Base-by-base conservation (phyloP, 2,888 invertebrate genomes). In the Stenodema calcarata region DNA sequence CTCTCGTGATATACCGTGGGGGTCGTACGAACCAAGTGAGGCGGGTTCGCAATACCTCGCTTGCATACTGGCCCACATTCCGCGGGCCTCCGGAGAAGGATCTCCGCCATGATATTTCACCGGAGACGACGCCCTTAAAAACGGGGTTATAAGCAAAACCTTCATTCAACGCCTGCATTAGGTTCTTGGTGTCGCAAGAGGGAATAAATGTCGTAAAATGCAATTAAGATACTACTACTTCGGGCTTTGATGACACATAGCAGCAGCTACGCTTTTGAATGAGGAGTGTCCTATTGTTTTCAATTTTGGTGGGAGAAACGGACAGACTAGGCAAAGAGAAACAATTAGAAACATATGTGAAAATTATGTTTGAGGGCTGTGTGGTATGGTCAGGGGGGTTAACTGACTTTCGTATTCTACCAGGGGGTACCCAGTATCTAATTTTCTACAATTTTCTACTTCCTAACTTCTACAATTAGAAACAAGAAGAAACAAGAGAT, bases 1-100 rank as follows among this genome's bases (percentile, higher is more conserved):
- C 23, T 27, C 16, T 70, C 18, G 14, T 30, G 70, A 70, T 70
- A 30, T 50, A 6, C 50, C n/a, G 50, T 16, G 50, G 3, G 62
- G 62, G 27, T 62, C 18, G 62, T 62, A 62, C 18, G 23, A 62
- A 62, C 11, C 23, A 35, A 35, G 35, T 23, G 27, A 35, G 54
- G 23, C 9, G 62, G 27, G 23, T 23, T 62, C 11, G 73, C 73
- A 35, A 73, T 35, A 73, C 73, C 30, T 18, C 11, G 35, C 78
- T 44, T 78, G 47, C 78, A 78, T 78, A 78, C 78, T 78, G 78
- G 7, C 78, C 78, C 78, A 44, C 78, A 78, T 78, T n/a, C 76
- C 42, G 41, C 44, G 14, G 44, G 44, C 1, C 16, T 73, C 14
- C 18, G 73, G 18, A 42, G 78, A 78, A 44, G 75, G 78, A 47